Percentiles rank a stretch among this genome's conserved stretches.
These are phyloP conservation scores for Nysson spinosus DNA, from an alignment of 2,888 invertebrate species.

Conservation along the genomic window DNA sequence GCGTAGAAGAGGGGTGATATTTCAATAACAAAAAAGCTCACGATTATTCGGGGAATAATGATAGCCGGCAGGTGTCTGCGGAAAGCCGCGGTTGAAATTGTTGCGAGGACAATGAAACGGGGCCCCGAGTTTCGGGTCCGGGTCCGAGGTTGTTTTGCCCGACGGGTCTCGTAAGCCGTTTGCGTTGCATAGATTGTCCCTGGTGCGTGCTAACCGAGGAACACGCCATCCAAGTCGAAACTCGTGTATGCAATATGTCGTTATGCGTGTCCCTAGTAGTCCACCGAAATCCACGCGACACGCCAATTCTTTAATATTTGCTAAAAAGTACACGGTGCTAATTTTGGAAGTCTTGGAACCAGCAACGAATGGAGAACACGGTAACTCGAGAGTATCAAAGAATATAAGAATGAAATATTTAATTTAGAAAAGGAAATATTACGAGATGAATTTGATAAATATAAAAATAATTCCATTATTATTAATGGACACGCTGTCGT, in stretches of 20 bases:
- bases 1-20: conserved; percentile 45
- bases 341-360: no score
- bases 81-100: conserved; percentile 53
- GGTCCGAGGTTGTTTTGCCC: conserved; percentile 60
- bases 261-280: conserved; percentile 56
- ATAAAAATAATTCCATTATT: no score
- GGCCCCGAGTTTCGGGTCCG: no score
- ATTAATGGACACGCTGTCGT: no score
- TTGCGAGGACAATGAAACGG: conserved; percentile 62
- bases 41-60: conserved; percentile 71
- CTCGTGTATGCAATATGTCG: conserved; percentile 71
- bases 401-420: no score
- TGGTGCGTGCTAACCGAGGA: conserved; percentile 53
- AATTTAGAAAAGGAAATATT: no score
- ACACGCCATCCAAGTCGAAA: conserved; percentile 58
- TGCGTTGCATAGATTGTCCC: conserved; percentile 61
- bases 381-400: background rate
- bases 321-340: no score
- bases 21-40: conserved; percentile 70
- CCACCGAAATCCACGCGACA: conserved; percentile 38
- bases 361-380: background rate
- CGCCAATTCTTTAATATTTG: no score
- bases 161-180: conserved; percentile 50
- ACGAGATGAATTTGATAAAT: no score
- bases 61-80: conserved; percentile 73